phyloP scores from a whole-genome alignment of 2,797 vertebrate species.

The Loris lydekkerianus region DNA sequence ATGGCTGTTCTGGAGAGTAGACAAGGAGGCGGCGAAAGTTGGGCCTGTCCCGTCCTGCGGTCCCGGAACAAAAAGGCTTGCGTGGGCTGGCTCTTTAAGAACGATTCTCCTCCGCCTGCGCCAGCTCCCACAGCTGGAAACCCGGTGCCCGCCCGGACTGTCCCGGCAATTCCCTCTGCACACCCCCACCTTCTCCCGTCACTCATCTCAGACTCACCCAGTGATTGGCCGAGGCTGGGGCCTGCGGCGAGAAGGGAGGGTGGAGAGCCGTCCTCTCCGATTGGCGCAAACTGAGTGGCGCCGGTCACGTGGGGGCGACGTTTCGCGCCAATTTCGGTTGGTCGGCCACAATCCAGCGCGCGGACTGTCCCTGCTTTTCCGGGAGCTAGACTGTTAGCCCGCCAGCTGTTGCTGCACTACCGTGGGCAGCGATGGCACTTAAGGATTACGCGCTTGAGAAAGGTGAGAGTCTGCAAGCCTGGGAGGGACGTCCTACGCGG shows the following conservation, averaged over 20 bases:
- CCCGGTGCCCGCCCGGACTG: neutral
- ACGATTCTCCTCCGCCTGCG: neutral
- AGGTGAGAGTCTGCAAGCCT: conserved; percentile 86
- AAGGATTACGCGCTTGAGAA: conserved; percentile 94
- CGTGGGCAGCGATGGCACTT: conserved; percentile 89
- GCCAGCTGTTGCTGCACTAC: neutral
- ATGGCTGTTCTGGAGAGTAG: conserved; percentile 80
- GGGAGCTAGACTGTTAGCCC: neutral
- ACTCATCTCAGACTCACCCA: conserved; percentile 1
- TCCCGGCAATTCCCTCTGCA: neutral
- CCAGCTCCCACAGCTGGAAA: conserved; percentile 53
- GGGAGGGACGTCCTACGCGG: neutral
- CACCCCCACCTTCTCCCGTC: neutral
- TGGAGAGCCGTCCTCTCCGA: neutral
- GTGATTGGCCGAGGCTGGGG: conserved; percentile 45
- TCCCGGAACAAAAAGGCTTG: conserved; percentile 68
- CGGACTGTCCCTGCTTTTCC: neutral
- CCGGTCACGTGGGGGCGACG: conserved; percentile 77
- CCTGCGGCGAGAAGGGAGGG: neutral
- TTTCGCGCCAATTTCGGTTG: conserved; percentile 86
- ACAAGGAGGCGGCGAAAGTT: neutral
- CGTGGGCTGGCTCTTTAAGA: conserved; percentile 71
- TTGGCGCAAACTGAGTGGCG: conserved; percentile 21
- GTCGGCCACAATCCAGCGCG: neutral
- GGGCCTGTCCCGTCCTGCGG: conserved; percentile 50